Conservation (phyloP, 2,797 vertebrate genomes). For the Microctenopoma lineatum region DNA sequence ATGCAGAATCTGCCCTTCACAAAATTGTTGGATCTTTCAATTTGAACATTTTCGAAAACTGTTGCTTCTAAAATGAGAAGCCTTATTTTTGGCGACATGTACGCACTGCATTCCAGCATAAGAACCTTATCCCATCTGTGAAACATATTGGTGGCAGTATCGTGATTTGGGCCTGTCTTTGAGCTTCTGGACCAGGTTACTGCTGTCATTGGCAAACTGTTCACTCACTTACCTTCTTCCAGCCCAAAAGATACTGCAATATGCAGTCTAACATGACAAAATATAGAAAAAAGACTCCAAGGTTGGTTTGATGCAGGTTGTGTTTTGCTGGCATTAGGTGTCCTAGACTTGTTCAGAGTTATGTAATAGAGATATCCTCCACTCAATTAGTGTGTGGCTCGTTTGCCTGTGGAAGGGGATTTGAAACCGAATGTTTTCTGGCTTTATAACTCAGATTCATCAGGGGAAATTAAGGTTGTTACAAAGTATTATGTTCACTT, state of each 20-base stretch:
- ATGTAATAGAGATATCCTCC: neutral
- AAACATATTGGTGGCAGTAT: too few relatives aligned
- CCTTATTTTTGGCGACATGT: too few relatives aligned
- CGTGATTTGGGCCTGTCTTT: too few relatives aligned
- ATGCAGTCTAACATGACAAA: neutral
- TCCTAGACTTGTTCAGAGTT: too few relatives aligned
- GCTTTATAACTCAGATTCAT: slow-evolving; percentile 37
- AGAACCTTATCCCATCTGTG: too few relatives aligned
- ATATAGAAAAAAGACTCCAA: neutral
- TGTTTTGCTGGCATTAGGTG: neutral
- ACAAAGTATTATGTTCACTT: slow-evolving; percentile 46
- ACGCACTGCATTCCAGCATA: too few relatives aligned
- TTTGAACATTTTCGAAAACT: neutral
- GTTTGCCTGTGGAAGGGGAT: slow-evolving; percentile 12
- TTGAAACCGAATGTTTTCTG: slow-evolving; percentile 24
- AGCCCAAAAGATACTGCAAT: neutral
- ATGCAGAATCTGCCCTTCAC: slow-evolving; percentile 1
- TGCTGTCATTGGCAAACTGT: too few relatives aligned
- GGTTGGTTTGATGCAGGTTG: too few relatives aligned
- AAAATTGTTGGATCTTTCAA: neutral
- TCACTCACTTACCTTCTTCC: neutral
- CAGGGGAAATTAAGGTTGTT: slow-evolving; percentile 49
- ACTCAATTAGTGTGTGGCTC: neutral
- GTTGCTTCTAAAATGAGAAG: too few relatives aligned
- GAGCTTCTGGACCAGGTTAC: too few relatives aligned